Evolutionary conservation across 92 coral and sea anemone species (phyloP).

Genomic region (Meandrina meandrites): DNA sequence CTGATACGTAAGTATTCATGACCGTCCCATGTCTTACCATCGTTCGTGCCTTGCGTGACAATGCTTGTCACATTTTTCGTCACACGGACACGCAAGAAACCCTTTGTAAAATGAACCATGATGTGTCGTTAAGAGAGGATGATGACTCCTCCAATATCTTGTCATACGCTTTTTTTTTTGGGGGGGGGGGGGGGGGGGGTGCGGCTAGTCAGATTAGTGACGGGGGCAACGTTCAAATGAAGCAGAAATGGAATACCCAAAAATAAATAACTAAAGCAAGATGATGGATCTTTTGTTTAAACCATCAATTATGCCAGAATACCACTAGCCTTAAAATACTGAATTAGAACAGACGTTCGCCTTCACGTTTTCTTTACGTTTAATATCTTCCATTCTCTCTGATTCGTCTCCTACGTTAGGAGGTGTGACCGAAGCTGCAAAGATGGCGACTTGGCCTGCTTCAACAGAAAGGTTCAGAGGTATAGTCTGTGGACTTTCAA

Average conservation of each 20-base stretch:
- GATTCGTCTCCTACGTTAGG: slow-evolving; percentile 21
- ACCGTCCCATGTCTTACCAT: neutral
- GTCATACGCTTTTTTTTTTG: too few relatives aligned
- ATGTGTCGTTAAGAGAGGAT: too few relatives aligned
- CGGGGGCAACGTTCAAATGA: neutral
- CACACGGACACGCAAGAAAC: too few relatives aligned
- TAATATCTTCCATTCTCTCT: neutral
- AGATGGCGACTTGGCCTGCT: slow-evolving; percentile 53
- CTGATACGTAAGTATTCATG: slow-evolving; percentile 24
- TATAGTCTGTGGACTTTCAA: slow-evolving; percentile 59
- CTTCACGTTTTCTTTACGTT: too few relatives aligned
- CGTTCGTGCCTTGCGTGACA: neutral
- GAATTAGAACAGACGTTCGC: neutral
- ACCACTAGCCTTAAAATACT: neutral
- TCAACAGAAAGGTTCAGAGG: slow-evolving; percentile 39
- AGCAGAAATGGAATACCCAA: neutral
- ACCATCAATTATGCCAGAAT: neutral
- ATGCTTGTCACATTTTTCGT: too few relatives aligned
- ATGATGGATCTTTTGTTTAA: too few relatives aligned
- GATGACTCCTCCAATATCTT: too few relatives aligned
- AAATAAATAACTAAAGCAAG: neutral
- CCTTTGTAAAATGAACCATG: too few relatives aligned
- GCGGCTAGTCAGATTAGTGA: too few relatives aligned
- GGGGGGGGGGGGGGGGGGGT: too few relatives aligned
- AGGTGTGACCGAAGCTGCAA: slow-evolving; percentile 57